A percentile compares a stretch with the other conserved stretches of the same genome.
Conservation (phyloP, 1,140 invertebrate species). For the Monochamus saltuarius region DNA sequence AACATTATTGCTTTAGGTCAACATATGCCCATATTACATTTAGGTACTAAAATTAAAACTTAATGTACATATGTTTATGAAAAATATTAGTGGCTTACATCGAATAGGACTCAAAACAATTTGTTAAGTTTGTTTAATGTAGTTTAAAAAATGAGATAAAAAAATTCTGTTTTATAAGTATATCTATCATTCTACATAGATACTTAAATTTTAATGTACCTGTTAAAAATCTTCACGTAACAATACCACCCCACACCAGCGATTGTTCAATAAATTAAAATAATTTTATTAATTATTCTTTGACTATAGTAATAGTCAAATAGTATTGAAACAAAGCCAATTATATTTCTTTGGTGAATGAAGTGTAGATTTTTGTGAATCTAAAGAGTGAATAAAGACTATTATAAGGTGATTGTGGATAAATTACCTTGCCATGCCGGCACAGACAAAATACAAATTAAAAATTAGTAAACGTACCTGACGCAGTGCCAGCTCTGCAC, state of each 20-base stretch:
- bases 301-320: neutral
- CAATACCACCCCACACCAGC: neutral
- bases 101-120: too few relatives aligned
- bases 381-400: neutral
- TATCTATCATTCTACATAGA: neutral
- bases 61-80: too few relatives aligned
- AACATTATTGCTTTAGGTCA: too few relatives aligned
- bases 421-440: too few relatives aligned
- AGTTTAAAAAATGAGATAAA: too few relatives aligned
- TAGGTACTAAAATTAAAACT: too few relatives aligned
- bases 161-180: slow-evolving; percentile 1
- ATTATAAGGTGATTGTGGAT: neutral
- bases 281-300: neutral
- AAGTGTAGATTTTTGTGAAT: neutral
- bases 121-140: too few relatives aligned
- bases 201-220: neutral
- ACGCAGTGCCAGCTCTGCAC: slow-evolving; percentile 45
- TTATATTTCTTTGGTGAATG: slow-evolving; percentile 9
- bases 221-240: neutral
- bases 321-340: neutral
- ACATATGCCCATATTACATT: too few relatives aligned
- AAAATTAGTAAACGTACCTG: slow-evolving; percentile 33
- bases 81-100: too few relatives aligned
- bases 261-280: slow-evolving; percentile 6
- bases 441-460: too few relatives aligned